Evolutionary conservation across 2,797 vertebrate species (phyloP), one percentile per base, ranked within the genome.

Genomic region (Serranus cabrilla): DNA sequence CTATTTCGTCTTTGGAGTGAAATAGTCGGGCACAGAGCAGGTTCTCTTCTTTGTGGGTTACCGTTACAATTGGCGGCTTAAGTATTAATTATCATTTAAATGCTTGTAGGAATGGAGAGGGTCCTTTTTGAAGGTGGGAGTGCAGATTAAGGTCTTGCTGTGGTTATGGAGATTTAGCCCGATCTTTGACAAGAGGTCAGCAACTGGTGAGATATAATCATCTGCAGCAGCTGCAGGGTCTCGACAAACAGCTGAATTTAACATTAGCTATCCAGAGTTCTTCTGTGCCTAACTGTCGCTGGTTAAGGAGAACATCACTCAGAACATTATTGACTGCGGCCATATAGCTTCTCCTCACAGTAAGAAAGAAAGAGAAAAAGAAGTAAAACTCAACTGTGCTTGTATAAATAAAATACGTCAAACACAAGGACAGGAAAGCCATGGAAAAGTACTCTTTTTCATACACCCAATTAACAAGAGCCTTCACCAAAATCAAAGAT

Each of bases 51-150:
- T 77, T 47, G 77, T 68, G 69, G 81, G 79, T 71, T 85, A 71
- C 74, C 39, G 50, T 83, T 84, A 91, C 91, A 92, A 92, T 81
- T 79, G 80, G 69, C 63, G 18, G 85, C 81, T 93, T 90, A 92
- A 90, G 81, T 88, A 80, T 93, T 94, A 95, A 95, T 95, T 95
- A 92, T 92, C 93, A 95, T 95, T 94, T 93, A 95, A 95, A 95
- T 94, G 88, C 89, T 92, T 91, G 89, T 91, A 83, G 90, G 83
- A 83, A 76, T 78, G 83, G 9, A 87, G 57, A 78, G 71, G 76
- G 69, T 80, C 71, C 71, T 67, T 89, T 84, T 80, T 81, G 56
- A 85, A 88, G 86, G 76, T 79, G 71, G 72, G 71, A 77, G 79
- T 74, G 83, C 74, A 88, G 81, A 86, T 89, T 80, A 76, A 79